Conservation (phyloP, 2,113 vertebrate genomes). For the Gasterosteus nipponicus region DNA sequence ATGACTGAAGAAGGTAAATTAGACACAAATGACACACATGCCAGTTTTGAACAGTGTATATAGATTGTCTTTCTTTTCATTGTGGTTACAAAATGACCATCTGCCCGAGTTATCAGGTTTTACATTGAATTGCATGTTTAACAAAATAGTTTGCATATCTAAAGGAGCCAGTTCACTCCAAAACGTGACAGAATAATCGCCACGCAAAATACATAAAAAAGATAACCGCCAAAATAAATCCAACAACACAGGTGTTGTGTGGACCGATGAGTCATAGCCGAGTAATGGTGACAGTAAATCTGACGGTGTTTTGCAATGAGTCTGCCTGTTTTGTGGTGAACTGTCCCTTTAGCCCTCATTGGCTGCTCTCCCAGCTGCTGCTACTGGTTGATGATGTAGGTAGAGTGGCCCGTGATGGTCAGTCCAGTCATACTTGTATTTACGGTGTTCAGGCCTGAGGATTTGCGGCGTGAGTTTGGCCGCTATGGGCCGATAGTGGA, state of each 20-base stretch:
- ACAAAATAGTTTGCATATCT: background rate
- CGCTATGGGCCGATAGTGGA: slow-evolving; percentile 98
- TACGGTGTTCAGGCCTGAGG: slow-evolving; percentile 94
- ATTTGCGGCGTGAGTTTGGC: slow-evolving; percentile 98
- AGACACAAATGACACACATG: background rate
- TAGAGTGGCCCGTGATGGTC: slow-evolving; percentile 50
- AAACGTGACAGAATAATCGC: background rate
- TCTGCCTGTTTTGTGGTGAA: slow-evolving; percentile 35
- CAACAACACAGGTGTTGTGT: background rate
- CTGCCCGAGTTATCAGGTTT: slow-evolving; percentile 1
- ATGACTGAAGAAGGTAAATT: background rate
- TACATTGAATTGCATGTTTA: slow-evolving; percentile 38
- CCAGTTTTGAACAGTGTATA: background rate
- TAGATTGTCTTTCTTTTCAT: background rate
- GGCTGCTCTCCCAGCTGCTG: slow-evolving; percentile 48
- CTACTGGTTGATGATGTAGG: slow-evolving; percentile 52
- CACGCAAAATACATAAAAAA: background rate
- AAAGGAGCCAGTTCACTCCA: slow-evolving; percentile 36
- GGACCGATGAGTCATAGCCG: background rate
- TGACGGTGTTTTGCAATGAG: background rate
- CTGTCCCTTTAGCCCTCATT: slow-evolving; percentile 37
- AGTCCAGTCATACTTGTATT: slow-evolving; percentile 76
- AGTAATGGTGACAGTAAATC: background rate
- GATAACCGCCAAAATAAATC: background rate
- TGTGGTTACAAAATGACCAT: background rate